A percentile compares a stretch with the other conserved stretches of the same genome.
Conservation (phyloP, 1,140 invertebrate genomes). For the Diplogasteroides magnus region DNA sequence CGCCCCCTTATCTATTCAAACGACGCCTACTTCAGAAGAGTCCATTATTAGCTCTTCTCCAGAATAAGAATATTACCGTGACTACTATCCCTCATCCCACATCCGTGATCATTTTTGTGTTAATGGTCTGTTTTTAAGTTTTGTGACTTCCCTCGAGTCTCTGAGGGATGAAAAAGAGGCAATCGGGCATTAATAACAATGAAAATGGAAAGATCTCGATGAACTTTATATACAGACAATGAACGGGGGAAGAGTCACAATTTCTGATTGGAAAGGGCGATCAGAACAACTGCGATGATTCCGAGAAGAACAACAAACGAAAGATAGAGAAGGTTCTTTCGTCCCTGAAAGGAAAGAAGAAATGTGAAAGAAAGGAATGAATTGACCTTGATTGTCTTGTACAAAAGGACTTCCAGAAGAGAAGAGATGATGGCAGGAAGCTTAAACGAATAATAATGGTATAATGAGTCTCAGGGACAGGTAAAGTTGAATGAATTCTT, state of each 20-base stretch:
- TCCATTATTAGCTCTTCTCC: too few relatives aligned
- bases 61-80: too few relatives aligned
- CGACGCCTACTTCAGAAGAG: too few relatives aligned
- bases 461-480: too few relatives aligned
- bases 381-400: constrained; percentile 28
- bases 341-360: constrained; percentile 14
- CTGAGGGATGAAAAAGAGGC: too few relatives aligned
- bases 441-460: constrained; percentile 29
- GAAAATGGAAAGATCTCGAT: too few relatives aligned
- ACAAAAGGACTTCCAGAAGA: constrained; percentile 39
- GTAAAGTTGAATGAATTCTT: too few relatives aligned
- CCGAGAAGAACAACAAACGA: constrained; percentile 30
- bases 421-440: constrained; percentile 47
- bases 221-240: background rate
- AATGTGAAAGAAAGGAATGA: constrained; percentile 1
- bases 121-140: too few relatives aligned
- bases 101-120: too few relatives aligned
- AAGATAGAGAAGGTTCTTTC: constrained; percentile 33
- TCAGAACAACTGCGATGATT: constrained; percentile 30
- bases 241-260: background rate
- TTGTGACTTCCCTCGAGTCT: too few relatives aligned
- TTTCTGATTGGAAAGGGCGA: constrained; percentile 31
- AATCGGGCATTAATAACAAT: too few relatives aligned
- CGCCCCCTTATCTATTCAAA: too few relatives aligned
- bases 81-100: background rate